Base-by-base conservation (phyloP, 2,888 invertebrate genomes). In the Caenorhabditis auriculariae region DNA sequence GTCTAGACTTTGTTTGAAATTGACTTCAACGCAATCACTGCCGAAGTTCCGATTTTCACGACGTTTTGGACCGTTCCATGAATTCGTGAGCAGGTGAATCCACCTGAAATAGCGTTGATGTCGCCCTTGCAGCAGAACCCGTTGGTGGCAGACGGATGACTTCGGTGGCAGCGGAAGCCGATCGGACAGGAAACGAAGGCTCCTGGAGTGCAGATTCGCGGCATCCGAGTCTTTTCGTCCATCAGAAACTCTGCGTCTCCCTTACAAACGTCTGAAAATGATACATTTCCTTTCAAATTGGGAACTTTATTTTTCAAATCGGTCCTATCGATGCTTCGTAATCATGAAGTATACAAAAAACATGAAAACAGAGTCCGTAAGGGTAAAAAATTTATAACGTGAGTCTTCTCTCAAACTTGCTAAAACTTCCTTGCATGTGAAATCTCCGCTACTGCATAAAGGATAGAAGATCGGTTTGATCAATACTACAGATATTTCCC, bases 91-190 rank as follows among this genome's bases (percentile, higher is more conserved):
- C n/a, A n/a, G n/a, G n/a, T n/a, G n/a, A 23, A 26, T n/a, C 7
- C 12, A 63, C 64, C 63, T 32, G 74, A 73, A 6, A 75, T 64
- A 9, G 72, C 76, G n/a, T 66, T 70, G 29, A 66, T 73, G 24
- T 75, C 76, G 24, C 72, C 74, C 46, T 73, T 75, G 48, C 77
- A 77, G 48, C 77, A 77, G 66, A 73, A 74, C 28, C 77, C 77
- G 29, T 54, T 62, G 32, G 64, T 59, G 9, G 69, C 46, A 7
- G 56, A 55, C 3, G 54, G 56, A 15, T 63, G 46, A 7, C 60
- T 49, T 29, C 65, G 66, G 53, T 75, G 67, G 54, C 77, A 77
- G 9, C 70, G 42, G 39, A 75, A 77, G n/a, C 76, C 77, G 26
- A 59, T 52, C 2, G 75, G 74, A 50, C 77, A 77, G 15, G 69